Conservation (phyloP, 2,797 vertebrate species). For the Xyrichtys novacula region DNA sequence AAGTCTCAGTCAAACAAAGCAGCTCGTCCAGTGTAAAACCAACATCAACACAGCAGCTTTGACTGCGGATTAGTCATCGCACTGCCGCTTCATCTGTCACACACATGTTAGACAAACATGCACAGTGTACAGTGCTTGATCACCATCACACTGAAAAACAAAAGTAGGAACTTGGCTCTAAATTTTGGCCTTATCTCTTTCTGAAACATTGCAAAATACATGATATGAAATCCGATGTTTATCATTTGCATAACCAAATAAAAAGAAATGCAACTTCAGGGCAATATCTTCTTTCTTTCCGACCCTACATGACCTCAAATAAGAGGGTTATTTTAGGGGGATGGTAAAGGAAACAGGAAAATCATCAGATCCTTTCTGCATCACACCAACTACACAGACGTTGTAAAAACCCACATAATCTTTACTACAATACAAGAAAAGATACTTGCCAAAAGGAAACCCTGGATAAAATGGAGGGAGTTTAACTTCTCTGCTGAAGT, state of each 20-base stretch:
- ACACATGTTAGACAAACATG: slow-evolving; percentile 24
- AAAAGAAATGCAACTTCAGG: background rate
- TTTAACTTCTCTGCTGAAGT: no score
- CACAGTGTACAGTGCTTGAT: background rate
- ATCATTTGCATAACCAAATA: background rate
- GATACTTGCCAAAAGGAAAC: no score
- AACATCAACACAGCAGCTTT: slow-evolving; percentile 59
- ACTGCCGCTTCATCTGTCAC: slow-evolving; percentile 35
- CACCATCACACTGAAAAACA: background rate
- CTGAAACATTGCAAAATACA: background rate
- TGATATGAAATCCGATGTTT: background rate
- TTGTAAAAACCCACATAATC: no score
- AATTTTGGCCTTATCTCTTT: background rate
- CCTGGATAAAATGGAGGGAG: no score
- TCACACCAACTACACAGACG: no score
- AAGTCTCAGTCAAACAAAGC: slow-evolving; percentile 77
- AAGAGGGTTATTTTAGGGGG: no score
- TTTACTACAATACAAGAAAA: no score
- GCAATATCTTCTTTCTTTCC: background rate
- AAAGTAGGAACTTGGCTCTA: background rate
- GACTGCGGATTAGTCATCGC: slow-evolving; percentile 39
- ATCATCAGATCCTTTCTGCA: no score
- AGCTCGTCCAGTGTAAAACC: slow-evolving; percentile 63
- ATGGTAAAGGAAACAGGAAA: no score
- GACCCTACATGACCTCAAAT: no score